Conservation (phyloP, 2,888 invertebrate species). For the Orchesellides sinensis region DNA sequence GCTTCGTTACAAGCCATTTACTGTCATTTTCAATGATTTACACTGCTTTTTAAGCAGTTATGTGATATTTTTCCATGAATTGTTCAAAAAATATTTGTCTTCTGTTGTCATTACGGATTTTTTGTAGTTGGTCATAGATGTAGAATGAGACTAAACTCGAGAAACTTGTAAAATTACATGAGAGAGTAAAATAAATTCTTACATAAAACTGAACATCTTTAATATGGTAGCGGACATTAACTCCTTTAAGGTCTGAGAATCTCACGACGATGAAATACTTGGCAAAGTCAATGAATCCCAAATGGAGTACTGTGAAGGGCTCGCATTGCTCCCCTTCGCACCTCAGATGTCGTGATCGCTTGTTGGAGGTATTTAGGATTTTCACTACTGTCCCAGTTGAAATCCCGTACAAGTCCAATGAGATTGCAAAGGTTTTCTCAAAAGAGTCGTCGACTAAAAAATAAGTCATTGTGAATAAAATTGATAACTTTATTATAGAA, state of each 20-base stretch:
- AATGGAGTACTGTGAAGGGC: slow-evolving; percentile 91
- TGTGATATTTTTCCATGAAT: neutral
- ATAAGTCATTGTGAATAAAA: no score
- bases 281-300: slow-evolving; percentile 92
- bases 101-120: neutral
- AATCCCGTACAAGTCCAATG: slow-evolving; percentile 79
- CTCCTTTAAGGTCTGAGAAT: slow-evolving; percentile 90
- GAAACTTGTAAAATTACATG: neutral
- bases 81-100: neutral
- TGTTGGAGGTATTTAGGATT: slow-evolving; percentile 66
- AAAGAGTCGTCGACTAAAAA: slow-evolving; percentile 88
- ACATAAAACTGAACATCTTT: slow-evolving; percentile 91
- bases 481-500: no score
- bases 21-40: slow-evolving; percentile 20
- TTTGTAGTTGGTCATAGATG: neutral
- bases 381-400: slow-evolving; percentile 70
- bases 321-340: slow-evolving; percentile 87
- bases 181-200: slow-evolving; percentile 77
- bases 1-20: slow-evolving; percentile 7
- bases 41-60: neutral
- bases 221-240: slow-evolving; percentile 90
- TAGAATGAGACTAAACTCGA: neutral
- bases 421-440: slow-evolving; percentile 92
- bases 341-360: slow-evolving; percentile 86
- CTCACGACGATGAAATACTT: slow-evolving; percentile 91